A percentile compares a stretch with the other conserved stretches of the same genome.
These are phyloP conservation scores for Drosophila littoralis DNA, from an alignment of 1,140 invertebrate genomes.

Conservation along the genomic window DNA sequence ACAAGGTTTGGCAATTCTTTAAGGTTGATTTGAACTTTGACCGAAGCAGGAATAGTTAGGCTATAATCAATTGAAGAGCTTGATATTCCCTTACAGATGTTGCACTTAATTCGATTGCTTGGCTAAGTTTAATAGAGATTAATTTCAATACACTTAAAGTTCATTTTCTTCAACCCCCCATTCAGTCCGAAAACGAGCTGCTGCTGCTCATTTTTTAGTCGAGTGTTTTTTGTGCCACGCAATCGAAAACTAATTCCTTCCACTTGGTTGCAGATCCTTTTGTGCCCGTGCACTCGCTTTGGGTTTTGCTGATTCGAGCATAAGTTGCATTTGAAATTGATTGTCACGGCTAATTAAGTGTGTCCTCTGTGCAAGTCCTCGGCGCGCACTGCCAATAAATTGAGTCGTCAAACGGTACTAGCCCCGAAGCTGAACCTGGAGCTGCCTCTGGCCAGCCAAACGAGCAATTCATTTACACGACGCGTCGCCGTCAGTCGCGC, in stretches of 20 bases:
- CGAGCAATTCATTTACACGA: slow-evolving; percentile 64
- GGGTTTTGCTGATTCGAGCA: slow-evolving; percentile 82
- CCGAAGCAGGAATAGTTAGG: not conserved
- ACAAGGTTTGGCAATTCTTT: no score
- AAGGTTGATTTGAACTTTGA: not conserved
- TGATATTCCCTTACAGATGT: not conserved
- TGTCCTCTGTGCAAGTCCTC: slow-evolving; percentile 44
- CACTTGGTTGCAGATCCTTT: slow-evolving; percentile 49
- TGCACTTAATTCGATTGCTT: not conserved
- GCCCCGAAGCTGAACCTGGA: not conserved
- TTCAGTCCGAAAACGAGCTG: not conserved
- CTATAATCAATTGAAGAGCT: not conserved
- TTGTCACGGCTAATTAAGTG: slow-evolving; percentile 85
- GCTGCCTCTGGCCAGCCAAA: slow-evolving; percentile 17
- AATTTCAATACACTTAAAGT: slow-evolving; percentile 33
- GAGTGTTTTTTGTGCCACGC: slow-evolving; percentile 38
- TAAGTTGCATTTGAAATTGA: slow-evolving; percentile 85
- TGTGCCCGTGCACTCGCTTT: slow-evolving; percentile 15
- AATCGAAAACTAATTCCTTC: slow-evolving; percentile 77
- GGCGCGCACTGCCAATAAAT: slow-evolving; percentile 72
- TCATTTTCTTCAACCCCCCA: not conserved
- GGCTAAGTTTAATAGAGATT: slow-evolving; percentile 17
- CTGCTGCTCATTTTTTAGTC: slow-evolving; percentile 36
- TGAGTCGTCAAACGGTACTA: slow-evolving; percentile 74
- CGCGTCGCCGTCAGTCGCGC: slow-evolving; percentile 42